Conservation (phyloP, 1,140 invertebrate species). For the Leptinotarsa texana region DNA sequence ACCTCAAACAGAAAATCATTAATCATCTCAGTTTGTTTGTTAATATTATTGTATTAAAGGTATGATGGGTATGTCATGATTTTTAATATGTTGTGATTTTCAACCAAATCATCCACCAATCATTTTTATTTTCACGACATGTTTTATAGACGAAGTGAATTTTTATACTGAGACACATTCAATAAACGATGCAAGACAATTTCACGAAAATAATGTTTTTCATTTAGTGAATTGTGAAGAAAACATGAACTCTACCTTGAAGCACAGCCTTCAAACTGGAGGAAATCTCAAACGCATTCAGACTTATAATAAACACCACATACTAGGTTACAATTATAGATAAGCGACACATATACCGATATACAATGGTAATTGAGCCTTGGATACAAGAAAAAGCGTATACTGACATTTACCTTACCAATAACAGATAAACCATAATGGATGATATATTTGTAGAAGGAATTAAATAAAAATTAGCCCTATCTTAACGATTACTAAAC, state of each 20-base stretch:
- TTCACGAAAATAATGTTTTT: too few relatives aligned
- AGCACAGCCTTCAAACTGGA: background rate
- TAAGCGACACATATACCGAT: background rate
- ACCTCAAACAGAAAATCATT: too few relatives aligned
- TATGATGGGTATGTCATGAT: too few relatives aligned
- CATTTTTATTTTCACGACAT: too few relatives aligned
- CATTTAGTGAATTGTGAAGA: too few relatives aligned
- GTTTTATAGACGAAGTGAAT: too few relatives aligned
- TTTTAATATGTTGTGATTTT: too few relatives aligned
- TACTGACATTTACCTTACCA: constrained; percentile 6
- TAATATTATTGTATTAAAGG: too few relatives aligned
- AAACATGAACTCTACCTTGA: background rate
- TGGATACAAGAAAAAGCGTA: background rate
- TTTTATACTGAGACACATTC: too few relatives aligned
- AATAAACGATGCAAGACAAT: too few relatives aligned
- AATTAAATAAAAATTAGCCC: constrained; percentile 9
- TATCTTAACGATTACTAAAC: constrained; percentile 6
- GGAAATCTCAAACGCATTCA: background rate
- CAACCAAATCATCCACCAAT: too few relatives aligned
- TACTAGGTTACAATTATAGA: background rate
- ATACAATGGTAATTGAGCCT: background rate
- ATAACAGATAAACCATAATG: constrained; percentile 1
- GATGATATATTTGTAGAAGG: constrained; percentile 8
- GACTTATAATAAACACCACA: background rate
- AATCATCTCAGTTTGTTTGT: too few relatives aligned